Conservation (phyloP, 2,797 vertebrate genomes). For the Enteromius argenteus region DNA sequence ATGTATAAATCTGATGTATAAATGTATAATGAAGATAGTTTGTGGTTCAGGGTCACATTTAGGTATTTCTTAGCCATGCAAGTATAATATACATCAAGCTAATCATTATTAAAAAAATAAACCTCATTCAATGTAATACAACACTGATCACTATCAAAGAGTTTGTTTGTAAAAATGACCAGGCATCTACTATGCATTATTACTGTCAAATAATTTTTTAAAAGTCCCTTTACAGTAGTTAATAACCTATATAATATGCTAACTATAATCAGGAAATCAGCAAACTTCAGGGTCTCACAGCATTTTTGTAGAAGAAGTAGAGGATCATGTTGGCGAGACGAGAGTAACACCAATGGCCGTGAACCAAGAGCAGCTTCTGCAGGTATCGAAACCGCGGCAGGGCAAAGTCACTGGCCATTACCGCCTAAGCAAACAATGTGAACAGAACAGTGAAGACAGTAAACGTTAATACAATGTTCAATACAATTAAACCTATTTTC, state of each 20-base stretch:
- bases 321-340: conserved; percentile 97
- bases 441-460: background rate
- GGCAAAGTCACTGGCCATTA: conserved; percentile 98
- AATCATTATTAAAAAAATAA: background rate
- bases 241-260: background rate
- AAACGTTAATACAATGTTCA: background rate
- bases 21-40: too few relatives aligned
- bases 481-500: background rate
- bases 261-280: background rate
- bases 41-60: background rate
- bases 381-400: conserved; percentile 92
- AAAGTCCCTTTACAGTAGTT: background rate
- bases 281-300: conserved; percentile 70
- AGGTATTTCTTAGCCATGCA: background rate
- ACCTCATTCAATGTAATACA: background rate
- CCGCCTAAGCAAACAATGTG: conserved; percentile 79
- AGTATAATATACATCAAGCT: background rate
- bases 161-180: background rate
- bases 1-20: too few relatives aligned
- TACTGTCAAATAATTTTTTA: background rate
- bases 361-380: conserved; percentile 94
- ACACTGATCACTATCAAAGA: background rate
- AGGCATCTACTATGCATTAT: background rate
- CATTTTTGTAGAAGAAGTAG: conserved; percentile 99
- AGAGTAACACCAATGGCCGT: conserved; percentile 98